Evolutionary conservation across 2,113 vertebrate species (phyloP).

Genomic region (Suncus etruscus): DNA sequence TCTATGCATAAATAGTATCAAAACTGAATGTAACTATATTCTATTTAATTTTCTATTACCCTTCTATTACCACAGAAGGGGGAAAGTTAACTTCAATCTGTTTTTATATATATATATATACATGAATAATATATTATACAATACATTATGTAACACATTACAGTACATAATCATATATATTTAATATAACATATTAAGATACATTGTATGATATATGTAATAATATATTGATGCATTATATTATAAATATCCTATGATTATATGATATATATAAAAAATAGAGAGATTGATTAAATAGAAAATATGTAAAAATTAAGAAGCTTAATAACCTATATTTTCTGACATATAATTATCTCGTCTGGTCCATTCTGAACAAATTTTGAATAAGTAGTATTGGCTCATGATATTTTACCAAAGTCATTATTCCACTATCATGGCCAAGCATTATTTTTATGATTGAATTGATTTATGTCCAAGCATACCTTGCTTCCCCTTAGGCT

Average conservation of each 20-base stretch:
- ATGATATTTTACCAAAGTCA: slow-evolving; percentile 52
- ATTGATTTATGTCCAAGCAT: slow-evolving; percentile 13
- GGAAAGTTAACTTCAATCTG: not conserved
- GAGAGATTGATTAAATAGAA: too few species aligned
- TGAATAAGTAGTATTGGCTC: not conserved
- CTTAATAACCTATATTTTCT: not conserved
- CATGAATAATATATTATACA: too few species aligned
- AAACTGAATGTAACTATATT: slow-evolving; percentile 30
- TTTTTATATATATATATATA: too few species aligned
- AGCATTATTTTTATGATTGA: slow-evolving; percentile 47
- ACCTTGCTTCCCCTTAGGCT: not conserved
- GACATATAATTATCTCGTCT: not conserved
- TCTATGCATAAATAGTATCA: not conserved
- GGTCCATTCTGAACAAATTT: slow-evolving; percentile 65
- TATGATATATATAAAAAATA: too few species aligned
- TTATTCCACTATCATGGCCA: not conserved
- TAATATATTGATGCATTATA: too few species aligned
- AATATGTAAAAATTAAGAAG: not conserved
- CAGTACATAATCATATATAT: too few species aligned
- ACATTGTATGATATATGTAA: too few species aligned
- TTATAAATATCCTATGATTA: too few species aligned
- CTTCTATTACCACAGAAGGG: not conserved
- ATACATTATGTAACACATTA: too few species aligned
- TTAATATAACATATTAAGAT: too few species aligned
- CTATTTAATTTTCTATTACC: not conserved